Evolutionary conservation across 23 tunicate genomes (phyloP).

Genomic region (Styela clava): DNA sequence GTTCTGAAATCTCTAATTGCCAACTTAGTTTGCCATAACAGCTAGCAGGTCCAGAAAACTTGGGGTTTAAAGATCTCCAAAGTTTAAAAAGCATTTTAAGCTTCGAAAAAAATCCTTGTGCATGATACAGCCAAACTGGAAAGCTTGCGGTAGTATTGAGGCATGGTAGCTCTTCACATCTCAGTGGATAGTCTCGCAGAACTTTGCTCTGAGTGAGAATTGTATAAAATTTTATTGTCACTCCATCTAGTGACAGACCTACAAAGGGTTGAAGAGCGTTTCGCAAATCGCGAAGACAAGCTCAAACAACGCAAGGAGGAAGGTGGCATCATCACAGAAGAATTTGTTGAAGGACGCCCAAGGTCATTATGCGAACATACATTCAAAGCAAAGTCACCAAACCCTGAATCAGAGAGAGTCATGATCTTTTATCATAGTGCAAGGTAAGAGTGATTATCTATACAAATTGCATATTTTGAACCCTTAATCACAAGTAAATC

Average conservation of each 20-base stretch:
- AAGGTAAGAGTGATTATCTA: conserved; percentile 57
- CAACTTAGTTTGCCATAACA: too few relatives aligned
- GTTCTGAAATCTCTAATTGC: too few relatives aligned
- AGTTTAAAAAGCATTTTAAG: too few relatives aligned
- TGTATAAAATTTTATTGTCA: too few relatives aligned
- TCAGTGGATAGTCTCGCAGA: too few relatives aligned
- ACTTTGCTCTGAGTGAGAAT: too few relatives aligned
- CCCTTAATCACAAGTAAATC: neutral
- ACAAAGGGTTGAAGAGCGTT: conserved; percentile 51
- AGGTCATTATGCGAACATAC: conserved; percentile 68
- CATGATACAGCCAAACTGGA: too few relatives aligned
- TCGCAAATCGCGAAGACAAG: conserved; percentile 82
- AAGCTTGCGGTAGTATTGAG: too few relatives aligned
- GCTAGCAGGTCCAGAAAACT: too few relatives aligned
- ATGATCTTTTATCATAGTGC: conserved; percentile 81
- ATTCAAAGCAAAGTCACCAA: conserved; percentile 55
- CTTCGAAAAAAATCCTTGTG: too few relatives aligned
- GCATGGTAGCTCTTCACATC: too few relatives aligned
- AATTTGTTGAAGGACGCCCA: conserved; percentile 76
- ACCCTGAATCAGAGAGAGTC: conserved; percentile 65
- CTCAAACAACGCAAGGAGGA: conserved; percentile 51
- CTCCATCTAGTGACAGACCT: conserved; percentile 68
- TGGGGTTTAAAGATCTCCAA: too few relatives aligned
- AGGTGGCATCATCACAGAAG: conserved; percentile 55
- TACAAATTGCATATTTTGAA: neutral